Conservation (phyloP, 2,888 invertebrate species). For the Drosophila colorata region DNA sequence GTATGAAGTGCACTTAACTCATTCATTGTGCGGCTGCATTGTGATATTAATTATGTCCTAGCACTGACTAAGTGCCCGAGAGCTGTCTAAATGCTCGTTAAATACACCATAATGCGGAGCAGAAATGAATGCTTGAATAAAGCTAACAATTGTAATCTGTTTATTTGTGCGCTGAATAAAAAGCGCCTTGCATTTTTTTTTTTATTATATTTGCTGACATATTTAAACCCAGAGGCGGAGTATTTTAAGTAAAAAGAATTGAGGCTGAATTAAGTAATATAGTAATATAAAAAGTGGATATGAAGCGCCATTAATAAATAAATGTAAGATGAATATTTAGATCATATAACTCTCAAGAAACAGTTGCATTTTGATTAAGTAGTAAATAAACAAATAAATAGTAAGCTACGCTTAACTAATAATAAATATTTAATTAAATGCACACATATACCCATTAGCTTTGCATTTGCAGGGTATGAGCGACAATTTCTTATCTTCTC, state of each 20-base stretch:
- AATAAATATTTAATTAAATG: too few species aligned
- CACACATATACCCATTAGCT: not conserved
- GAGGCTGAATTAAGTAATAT: too few species aligned
- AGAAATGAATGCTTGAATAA: slow-evolving; percentile 34
- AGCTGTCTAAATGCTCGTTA: slow-evolving; percentile 36
- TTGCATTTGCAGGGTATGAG: not conserved
- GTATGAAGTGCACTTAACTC: slow-evolving; percentile 66
- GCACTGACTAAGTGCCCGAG: slow-evolving; percentile 56
- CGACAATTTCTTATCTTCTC: not conserved
- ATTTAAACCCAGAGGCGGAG: not conserved
- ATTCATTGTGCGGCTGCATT: slow-evolving; percentile 62
- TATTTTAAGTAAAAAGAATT: not conserved
- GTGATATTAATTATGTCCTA: slow-evolving; percentile 70
- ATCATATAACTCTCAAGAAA: too few species aligned
- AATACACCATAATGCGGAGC: slow-evolving; percentile 38
- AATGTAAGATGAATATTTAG: too few species aligned
- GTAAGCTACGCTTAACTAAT: too few species aligned
- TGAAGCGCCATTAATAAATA: too few species aligned
- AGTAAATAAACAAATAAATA: too few species aligned
- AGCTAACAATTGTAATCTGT: slow-evolving; percentile 17
- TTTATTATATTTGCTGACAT: not conserved
- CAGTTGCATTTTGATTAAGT: too few species aligned
- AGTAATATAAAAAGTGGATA: too few species aligned
- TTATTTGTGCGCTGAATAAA: slow-evolving; percentile 3
- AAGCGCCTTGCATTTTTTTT: not conserved